A percentile compares a stretch with the other conserved stretches of the same genome.
These are phyloP conservation scores for Helicoverpa armigera DNA, from an alignment of 1,140 invertebrate genomes.

Conservation along the genomic window DNA sequence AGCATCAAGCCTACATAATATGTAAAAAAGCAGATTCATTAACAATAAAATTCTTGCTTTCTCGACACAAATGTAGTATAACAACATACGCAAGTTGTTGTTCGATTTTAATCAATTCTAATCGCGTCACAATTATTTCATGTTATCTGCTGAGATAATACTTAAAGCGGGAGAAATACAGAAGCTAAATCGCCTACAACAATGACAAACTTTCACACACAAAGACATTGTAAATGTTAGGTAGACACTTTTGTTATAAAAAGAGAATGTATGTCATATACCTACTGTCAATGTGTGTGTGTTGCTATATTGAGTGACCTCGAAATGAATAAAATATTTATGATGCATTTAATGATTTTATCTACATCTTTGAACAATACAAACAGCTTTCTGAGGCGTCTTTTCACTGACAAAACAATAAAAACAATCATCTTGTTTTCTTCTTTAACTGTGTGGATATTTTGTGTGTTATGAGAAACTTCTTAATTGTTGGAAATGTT, in stretches of 20 bases:
- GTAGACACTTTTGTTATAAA: background rate
- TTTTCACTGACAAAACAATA: too few species aligned
- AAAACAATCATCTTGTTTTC: too few species aligned
- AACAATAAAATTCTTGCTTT: too few species aligned
- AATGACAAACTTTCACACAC: background rate
- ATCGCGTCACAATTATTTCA: too few species aligned
- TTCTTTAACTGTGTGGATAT: too few species aligned
- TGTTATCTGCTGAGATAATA: background rate
- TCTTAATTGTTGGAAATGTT: background rate
- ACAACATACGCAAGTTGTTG: too few species aligned
- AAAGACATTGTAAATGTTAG: background rate
- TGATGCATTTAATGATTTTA: conserved; percentile 5
- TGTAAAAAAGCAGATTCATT: too few species aligned
- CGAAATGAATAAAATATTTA: conserved; percentile 8
- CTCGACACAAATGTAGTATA: too few species aligned
- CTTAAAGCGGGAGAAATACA: background rate
- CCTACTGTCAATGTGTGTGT: background rate
- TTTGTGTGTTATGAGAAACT: background rate
- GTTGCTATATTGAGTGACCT: background rate
- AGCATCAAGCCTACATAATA: too few species aligned
- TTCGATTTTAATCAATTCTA: too few species aligned
- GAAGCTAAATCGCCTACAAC: background rate
- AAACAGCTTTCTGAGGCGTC: background rate
- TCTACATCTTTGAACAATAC: background rate
- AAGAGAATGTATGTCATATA: background rate